A percentile compares a stretch with the other conserved stretches of the same genome.
These are phyloP conservation scores for Aphelenchoides besseyi DNA, from an alignment of 1,140 invertebrate species.

Conservation along the genomic window DNA sequence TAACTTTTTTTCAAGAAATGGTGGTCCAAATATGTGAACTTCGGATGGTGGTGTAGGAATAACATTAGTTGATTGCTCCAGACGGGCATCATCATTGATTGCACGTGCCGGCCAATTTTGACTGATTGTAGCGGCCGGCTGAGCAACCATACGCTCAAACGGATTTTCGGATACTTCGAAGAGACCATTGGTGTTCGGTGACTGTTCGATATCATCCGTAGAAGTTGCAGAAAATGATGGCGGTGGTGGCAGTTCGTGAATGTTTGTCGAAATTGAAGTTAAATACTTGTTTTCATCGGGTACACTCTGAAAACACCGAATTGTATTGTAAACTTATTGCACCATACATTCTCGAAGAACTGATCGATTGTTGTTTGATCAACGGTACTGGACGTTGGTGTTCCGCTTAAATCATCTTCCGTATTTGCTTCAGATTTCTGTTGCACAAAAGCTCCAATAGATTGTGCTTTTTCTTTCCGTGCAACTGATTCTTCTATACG, in stretches of 20 bases:
- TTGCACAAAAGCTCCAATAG: neutral
- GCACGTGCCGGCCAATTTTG: neutral
- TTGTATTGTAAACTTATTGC: neutral
- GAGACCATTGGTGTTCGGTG: neutral
- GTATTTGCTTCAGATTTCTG: neutral
- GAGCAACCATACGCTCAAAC: conserved; percentile 1
- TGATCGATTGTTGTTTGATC: neutral
- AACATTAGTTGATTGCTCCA: conserved; percentile 4
- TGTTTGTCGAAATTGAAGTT: neutral
- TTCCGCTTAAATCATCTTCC: neutral
- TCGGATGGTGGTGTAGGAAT: conserved; percentile 8
- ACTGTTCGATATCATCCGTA: neutral
- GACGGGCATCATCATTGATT: conserved; percentile 1
- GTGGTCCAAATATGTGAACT: conserved; percentile 23
- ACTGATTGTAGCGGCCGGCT: conserved; percentile 1
- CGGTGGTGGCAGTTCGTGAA: neutral
- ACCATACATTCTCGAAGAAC: conserved; percentile 9
- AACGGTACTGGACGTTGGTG: neutral
- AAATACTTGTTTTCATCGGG: neutral
- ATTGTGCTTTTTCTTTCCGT: neutral
- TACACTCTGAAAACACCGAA: neutral
- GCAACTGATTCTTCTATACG: neutral
- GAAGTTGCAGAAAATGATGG: neutral
- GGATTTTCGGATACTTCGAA: neutral
- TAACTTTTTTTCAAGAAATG: conserved; percentile 7